Evolutionary conservation across 2,797 vertebrate species (phyloP), one percentile per base, ranked within the genome.

Genomic region (Hylomyscus alleni): DNA sequence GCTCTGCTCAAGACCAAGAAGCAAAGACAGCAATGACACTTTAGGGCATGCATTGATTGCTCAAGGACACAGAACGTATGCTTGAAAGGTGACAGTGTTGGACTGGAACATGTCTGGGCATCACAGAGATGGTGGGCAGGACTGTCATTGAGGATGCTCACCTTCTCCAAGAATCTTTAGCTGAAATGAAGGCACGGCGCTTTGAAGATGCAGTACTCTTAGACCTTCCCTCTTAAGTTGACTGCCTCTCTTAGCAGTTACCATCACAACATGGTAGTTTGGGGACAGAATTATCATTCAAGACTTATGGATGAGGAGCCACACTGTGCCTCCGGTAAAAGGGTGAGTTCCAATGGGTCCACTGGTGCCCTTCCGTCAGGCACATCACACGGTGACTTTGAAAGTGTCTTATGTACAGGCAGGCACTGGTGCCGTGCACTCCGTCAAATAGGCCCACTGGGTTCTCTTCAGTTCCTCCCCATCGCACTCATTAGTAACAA

Each of bases 271-370:
- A 0, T 3, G 37, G 86, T 22, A 34, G 19, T 5, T 47, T 29
- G 26, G 60, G 6, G 20, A 0, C 2, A 3, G 19, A 1, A 6
- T 29, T 40, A 0, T 26, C 24, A 56, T 54, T 17, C 17, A 3
- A 0, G 75, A 60, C 34, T 62, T 78, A 47, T 7, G 72, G 65
- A 7, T 19, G 3, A 82, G 75, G 44, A 47, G 89, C 37, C 52
- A 0, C 6, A 54, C 37, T 86, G 56, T 9, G 50, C 15, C 65
- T 20, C 52, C 56, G 15, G 6, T 50, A 24, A 92, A 92, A 92
- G n/a, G 0, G 44, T n/a, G 3, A 31, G 14, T 31, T 47, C 54
- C 31, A 29, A 62, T 6, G 29, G 47, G 15, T 56, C 31, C 75
- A 44, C 60, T 2, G 12, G 4, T 24, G 1, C 29, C 34, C 17